These are phyloP conservation scores for Nothobranchius kuhntae DNA, from an alignment of 2,113 vertebrate genomes.

Conservation along the genomic window DNA sequence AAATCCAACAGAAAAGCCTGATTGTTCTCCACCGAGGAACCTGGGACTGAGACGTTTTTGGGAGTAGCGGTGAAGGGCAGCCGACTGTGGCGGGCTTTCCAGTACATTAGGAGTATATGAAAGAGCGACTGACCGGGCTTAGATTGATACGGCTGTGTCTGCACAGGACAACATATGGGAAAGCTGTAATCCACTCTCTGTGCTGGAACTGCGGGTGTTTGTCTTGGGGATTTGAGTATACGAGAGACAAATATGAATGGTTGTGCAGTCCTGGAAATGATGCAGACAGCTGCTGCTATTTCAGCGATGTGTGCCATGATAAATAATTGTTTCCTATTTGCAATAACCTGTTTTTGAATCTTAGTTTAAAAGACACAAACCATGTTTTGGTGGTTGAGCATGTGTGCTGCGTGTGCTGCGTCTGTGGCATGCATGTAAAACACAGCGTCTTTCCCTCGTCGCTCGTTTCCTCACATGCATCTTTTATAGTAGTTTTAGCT, in stretches of 20 bases:
- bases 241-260: slow-evolving; percentile 71
- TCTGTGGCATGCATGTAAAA: slow-evolving; percentile 60
- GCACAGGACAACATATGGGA: slow-evolving; percentile 81
- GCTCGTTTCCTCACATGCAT: slow-evolving; percentile 31
- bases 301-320: slow-evolving; percentile 65
- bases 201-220: slow-evolving; percentile 72
- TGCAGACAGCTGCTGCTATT: slow-evolving; percentile 68
- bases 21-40: slow-evolving; percentile 71
- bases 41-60: slow-evolving; percentile 68
- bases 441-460: slow-evolving; percentile 36
- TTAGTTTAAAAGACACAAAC: slow-evolving; percentile 40
- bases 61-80: slow-evolving; percentile 78
- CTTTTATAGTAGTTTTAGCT: slow-evolving; percentile 26
- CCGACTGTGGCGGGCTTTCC: slow-evolving; percentile 86
- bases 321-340: slow-evolving; percentile 77
- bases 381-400: slow-evolving; percentile 35
- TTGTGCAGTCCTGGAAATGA: slow-evolving; percentile 58
- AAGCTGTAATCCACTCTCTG: slow-evolving; percentile 73
- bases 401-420: slow-evolving; percentile 41
- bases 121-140: slow-evolving; percentile 78
- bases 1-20: slow-evolving; percentile 67
- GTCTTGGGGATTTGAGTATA: slow-evolving; percentile 70
- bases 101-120: slow-evolving; percentile 91
- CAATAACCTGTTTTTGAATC: slow-evolving; percentile 62
- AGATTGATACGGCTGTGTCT: slow-evolving; percentile 80